These are phyloP conservation scores for Scomber scombrus DNA, from an alignment of 2,113 vertebrate genomes.

Conservation along the genomic window DNA sequence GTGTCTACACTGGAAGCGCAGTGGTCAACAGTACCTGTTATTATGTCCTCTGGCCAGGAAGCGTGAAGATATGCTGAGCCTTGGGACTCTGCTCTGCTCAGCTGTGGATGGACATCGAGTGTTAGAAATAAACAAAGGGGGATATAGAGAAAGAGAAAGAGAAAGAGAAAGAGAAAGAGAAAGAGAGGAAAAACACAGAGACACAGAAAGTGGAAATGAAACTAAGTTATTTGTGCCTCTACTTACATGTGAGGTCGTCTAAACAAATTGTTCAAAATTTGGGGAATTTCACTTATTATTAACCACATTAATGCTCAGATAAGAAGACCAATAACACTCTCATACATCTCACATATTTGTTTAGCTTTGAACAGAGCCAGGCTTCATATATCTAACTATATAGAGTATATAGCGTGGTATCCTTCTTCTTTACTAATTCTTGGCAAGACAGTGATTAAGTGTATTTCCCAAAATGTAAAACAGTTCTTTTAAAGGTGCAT, in stretches of 20 bases:
- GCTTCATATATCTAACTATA: no score
- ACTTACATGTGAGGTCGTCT: not conserved
- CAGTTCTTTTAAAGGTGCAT: not conserved
- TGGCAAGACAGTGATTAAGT: no score
- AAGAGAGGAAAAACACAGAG: not conserved
- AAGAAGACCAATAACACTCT: no score
- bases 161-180: conserved; percentile 17
- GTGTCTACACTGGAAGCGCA: conserved; percentile 25
- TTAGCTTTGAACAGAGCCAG: no score
- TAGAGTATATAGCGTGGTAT: no score
- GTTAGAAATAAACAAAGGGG: not conserved
- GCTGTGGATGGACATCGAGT: conserved; percentile 73
- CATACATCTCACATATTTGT: no score
- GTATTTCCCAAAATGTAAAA: not conserved
- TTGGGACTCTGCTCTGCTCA: conserved; percentile 82
- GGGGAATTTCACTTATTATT: no score
- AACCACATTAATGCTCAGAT: no score
- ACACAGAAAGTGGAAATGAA: conserved; percentile 10
- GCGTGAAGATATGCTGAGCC: conserved; percentile 90
- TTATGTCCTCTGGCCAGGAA: conserved; percentile 88
- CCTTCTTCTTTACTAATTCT: no score
- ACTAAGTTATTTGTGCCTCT: not conserved
- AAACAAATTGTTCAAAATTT: not conserved
- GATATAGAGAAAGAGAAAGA: conserved; percentile 20
- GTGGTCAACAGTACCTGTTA: conserved; percentile 72